A percentile compares a stretch with the other conserved stretches of the same genome.
These are phyloP conservation scores for Drosophila stalkeri DNA, from an alignment of 2,888 invertebrate species.

Conservation along the genomic window DNA sequence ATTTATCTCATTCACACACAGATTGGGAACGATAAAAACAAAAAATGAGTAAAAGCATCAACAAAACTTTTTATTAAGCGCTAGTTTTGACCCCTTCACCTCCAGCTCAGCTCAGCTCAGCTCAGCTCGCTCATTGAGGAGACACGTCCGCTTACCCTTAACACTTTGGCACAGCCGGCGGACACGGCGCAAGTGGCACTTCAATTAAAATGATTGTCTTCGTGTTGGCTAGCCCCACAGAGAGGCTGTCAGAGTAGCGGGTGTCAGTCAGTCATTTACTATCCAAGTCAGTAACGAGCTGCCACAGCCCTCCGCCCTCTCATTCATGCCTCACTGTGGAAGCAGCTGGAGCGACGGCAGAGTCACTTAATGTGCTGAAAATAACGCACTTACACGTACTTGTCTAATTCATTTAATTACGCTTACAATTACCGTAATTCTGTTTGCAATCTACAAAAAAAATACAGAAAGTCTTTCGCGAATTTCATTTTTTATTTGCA, in stretches of 20 bases:
- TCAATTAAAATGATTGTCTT: slow-evolving; percentile 81
- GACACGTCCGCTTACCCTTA: slow-evolving; percentile 37
- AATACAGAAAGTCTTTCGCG: slow-evolving; percentile 4
- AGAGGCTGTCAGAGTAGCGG: slow-evolving; percentile 3
- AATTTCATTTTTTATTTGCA: slow-evolving; percentile 4
- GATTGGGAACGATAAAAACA: slow-evolving; percentile 1
- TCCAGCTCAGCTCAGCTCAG: background rate
- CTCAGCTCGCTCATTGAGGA: slow-evolving; percentile 17
- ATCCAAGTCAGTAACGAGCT: slow-evolving; percentile 37
- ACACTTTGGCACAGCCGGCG: slow-evolving; percentile 29
- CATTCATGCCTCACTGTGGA: slow-evolving; percentile 31
- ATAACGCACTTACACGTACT: slow-evolving; percentile 77
- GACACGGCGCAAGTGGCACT: slow-evolving; percentile 67
- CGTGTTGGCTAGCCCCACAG: slow-evolving; percentile 50
- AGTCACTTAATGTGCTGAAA: slow-evolving; percentile 71
- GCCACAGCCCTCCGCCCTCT: slow-evolving; percentile 25
- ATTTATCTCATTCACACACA: background rate
- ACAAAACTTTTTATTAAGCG: slow-evolving; percentile 48
- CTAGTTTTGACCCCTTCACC: slow-evolving; percentile 15
- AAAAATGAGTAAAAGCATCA: background rate
- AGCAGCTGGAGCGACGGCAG: slow-evolving; percentile 48
- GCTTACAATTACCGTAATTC: slow-evolving; percentile 57
- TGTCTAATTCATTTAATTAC: slow-evolving; percentile 79
- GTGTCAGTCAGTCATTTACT: slow-evolving; percentile 10
- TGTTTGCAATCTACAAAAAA: slow-evolving; percentile 7